Conservation (phyloP, 35 echinoderm and acorn worm genomes). For the Chiridota heheva region DNA sequence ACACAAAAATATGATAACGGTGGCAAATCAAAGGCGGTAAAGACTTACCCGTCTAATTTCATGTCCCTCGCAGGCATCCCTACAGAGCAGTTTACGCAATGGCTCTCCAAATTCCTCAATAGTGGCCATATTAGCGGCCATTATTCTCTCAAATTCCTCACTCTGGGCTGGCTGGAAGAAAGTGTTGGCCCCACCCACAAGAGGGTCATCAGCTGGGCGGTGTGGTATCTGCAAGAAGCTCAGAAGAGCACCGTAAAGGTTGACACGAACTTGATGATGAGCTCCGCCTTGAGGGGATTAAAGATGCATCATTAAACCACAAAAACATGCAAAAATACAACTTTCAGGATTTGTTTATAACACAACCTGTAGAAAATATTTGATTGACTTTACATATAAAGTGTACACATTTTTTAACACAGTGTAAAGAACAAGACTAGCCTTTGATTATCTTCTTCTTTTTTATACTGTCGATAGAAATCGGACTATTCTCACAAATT, state of each 20-base stretch:
- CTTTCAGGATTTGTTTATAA: neutral
- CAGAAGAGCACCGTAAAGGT: constrained; percentile 84
- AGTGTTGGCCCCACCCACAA: constrained; percentile 39
- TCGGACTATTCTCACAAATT: too few species aligned
- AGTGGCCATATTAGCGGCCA: constrained; percentile 59
- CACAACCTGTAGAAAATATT: neutral
- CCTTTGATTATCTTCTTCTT: too few species aligned
- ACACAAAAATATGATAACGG: too few species aligned
- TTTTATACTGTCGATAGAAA: too few species aligned
- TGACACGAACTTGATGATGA: constrained; percentile 74
- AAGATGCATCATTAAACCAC: neutral
- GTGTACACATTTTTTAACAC: too few species aligned
- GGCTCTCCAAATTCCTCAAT: constrained; percentile 82
- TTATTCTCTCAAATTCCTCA: constrained; percentile 76
- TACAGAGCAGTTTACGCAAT: constrained; percentile 82
- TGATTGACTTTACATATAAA: too few species aligned
- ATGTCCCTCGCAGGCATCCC: constrained; percentile 92
- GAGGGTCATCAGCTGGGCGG: constrained; percentile 63
- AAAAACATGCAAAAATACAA: constrained; percentile 10
- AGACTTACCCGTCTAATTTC: constrained; percentile 81
- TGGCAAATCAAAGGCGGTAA: neutral
- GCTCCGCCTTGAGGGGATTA: constrained; percentile 53
- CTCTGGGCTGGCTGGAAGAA: constrained; percentile 62
- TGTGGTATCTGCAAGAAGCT: constrained; percentile 87
- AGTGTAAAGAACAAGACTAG: too few species aligned